Evolutionary conservation across 2,888 invertebrate genomes (phyloP), one percentile per base, ranked within the genome.

Genomic region (Mantis religiosa): DNA sequence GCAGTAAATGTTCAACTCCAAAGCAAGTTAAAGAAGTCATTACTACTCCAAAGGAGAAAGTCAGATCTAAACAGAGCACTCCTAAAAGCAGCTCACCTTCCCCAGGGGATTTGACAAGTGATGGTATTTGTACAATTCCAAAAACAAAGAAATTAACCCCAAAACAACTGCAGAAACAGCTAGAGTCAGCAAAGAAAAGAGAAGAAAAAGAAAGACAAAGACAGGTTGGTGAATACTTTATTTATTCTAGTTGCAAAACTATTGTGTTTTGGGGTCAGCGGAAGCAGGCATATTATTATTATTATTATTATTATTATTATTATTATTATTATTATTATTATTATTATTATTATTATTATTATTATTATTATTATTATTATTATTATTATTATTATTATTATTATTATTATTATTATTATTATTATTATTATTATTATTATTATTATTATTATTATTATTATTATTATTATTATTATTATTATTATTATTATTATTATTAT

Each of bases 161-260:
- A 0, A 93, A 92, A 90, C 93, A 93, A 89, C 87, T 95, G 3
- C 94, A 95, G 92, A 96, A 94, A 91, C 95, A 94, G 92, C 89
- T 94, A 85, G 95, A 95, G 91, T 94, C 93, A 27, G 94, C 94
- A 9, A 95, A 95, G 91, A 95, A 94, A 91, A 94, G 93, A 83
- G 95, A 95, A 91, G 95, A 95, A 91, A 94, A 93, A 89, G 94
- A 94, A 90, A 94, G 93, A 91, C 90, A 92, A 93, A 94, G 91
- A 94, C 92, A 92, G 92, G 93, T 94, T 93, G 91, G 28, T 9
- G 8, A 30, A 8, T 85, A 2, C 15, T 54, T 6, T 8, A 34
- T 12, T 47, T 54, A 71, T 41, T 12, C 12, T 12, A 4, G 41
- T 41, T 41, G 12, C 1, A 41, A 41, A 41, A 12, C 2, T 2